These are phyloP conservation scores for Lamellibrachia satsuma DNA, from an alignment of 2,888 invertebrate species.

Conservation along the genomic window DNA sequence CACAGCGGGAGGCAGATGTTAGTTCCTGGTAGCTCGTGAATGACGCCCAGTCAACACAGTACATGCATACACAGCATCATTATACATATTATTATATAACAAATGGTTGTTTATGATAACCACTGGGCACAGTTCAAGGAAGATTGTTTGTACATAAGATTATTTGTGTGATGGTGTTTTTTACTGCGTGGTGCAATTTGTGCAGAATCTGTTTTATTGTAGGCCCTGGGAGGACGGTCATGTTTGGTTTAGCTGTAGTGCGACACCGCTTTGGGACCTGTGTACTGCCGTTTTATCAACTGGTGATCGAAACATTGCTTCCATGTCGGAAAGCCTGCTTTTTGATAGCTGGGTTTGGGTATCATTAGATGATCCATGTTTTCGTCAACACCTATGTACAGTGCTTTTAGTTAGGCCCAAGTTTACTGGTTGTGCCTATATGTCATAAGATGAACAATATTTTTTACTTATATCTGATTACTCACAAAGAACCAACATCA, in stretches of 20 bases:
- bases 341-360: not conserved
- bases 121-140: not conserved
- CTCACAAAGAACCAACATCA: no score
- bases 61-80: not conserved
- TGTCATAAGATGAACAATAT: not conserved
- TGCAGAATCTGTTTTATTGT: not conserved
- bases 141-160: not conserved
- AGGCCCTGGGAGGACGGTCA: not conserved
- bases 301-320: not conserved
- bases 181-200: no score
- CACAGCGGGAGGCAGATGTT: not conserved
- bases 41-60: not conserved
- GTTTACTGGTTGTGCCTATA: no score
- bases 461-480: no score
- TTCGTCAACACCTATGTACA: not conserved
- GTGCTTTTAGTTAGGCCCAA: not conserved
- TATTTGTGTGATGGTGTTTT: not conserved
- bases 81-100: not conserved
- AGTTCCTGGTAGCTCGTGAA: not conserved
- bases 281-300: not conserved
- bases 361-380: not conserved
- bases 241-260: not conserved
- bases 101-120: not conserved
- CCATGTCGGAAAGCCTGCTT: no score
- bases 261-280: not conserved